These are phyloP conservation scores for Coleophora flavipennella DNA, from an alignment of 2,888 invertebrate genomes.

Conservation along the genomic window DNA sequence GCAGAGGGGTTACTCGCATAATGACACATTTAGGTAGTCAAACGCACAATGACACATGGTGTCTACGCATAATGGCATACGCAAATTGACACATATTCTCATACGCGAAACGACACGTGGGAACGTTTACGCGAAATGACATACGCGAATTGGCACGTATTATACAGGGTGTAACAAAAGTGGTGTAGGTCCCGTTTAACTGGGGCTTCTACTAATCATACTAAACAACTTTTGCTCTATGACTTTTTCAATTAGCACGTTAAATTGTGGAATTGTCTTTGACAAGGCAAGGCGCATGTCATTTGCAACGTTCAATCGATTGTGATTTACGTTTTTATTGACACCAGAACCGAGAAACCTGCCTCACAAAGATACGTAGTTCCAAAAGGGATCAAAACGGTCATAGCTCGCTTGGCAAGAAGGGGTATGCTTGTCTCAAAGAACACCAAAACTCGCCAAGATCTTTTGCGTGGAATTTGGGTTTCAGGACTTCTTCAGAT, in stretches of 20 bases:
- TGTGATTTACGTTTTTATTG: slow-evolving; percentile 12
- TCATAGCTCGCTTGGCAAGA: slow-evolving; percentile 12
- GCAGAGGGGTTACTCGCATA: no score
- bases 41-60: no score
- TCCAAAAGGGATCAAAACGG: slow-evolving; percentile 14
- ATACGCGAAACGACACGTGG: no score
- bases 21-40: no score
- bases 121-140: no score
- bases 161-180: no score
- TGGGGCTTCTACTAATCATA: no score
- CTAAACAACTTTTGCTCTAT: no score
- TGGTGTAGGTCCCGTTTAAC: no score
- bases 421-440: slow-evolving; percentile 12
- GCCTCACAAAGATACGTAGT: slow-evolving; percentile 15
- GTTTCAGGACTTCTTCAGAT: slow-evolving; percentile 6
- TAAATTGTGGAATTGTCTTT: slow-evolving; percentile 7
- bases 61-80: no score
- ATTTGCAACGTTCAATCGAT: slow-evolving; percentile 9
- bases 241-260: slow-evolving; percentile 7
- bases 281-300: slow-evolving; percentile 12
- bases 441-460: slow-evolving; percentile 8
- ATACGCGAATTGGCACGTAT: no score
- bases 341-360: slow-evolving; percentile 11
- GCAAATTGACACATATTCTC: no score
- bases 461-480: slow-evolving; percentile 5